Evolutionary conservation across 2,888 invertebrate species (phyloP), one percentile per base, ranked within the genome.

Genomic region (Luperina nickerlii): DNA sequence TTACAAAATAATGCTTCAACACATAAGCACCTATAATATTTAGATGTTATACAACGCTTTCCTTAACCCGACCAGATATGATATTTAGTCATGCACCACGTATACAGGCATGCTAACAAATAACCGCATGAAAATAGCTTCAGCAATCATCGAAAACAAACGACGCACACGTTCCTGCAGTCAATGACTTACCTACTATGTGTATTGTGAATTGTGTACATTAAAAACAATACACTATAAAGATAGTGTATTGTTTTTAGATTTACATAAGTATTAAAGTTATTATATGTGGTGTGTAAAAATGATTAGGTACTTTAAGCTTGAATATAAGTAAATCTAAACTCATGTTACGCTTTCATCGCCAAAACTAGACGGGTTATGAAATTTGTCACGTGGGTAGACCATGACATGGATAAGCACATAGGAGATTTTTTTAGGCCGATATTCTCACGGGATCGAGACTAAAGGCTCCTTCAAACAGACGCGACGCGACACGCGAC

Each of bases 101-200:
- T 38, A 62, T 62, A 32, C 54, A 75, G 60, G 32, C 27, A 63
- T 54, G 83, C 70, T 76, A 71, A 79, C 63, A 76, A 83, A 71
- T 74, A 83, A 73, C 65, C 54, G 74, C 71, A 76, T 83, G 79
- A 74, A 83, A 82, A 83, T 83, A 83, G 74, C 57, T 73, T 67
- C 60, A 71, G 79, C 67, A 71, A 76, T 83, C 54, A 65, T 71
- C 62, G 67, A 76, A 71, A 77, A 85, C 45, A 11, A 70, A 68
- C 74, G 69, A 65, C 76, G 51, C 18, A 86, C 84, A 72, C 76
- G 78, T 76, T 70, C 73, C 71, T 1, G 9, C 67, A 74, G 72
- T 80, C 73, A 74, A 70, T 62, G 87, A 88, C 81, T 79, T 67
- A 45, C 9, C 1, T 9, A 45, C 62, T 54, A n/a, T 71, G 51